Conservation (phyloP, 2,888 invertebrate genomes). For the Helleia helle region DNA sequence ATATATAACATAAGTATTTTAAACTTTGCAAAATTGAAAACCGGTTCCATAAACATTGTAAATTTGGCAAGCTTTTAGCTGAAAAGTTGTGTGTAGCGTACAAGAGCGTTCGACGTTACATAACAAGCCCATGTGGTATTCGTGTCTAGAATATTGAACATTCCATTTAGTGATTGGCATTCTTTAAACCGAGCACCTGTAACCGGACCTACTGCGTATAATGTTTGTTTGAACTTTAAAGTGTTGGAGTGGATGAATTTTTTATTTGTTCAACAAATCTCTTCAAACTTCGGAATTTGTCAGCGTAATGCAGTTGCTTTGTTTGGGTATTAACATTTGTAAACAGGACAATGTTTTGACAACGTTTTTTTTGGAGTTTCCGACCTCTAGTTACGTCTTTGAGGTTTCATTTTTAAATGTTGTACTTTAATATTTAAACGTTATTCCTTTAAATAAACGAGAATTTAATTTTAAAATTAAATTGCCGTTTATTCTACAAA, state of each 20-base stretch:
- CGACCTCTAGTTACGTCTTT: too few species aligned
- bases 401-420: too few species aligned
- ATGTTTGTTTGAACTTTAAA: slow-evolving; percentile 10
- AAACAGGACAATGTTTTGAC: background rate
- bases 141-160: slow-evolving; percentile 10
- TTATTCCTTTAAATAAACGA: too few species aligned
- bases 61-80: too few species aligned
- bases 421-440: too few species aligned
- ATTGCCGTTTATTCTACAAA: too few species aligned
- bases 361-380: background rate
- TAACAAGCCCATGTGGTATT: background rate
- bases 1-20: too few species aligned
- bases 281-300: slow-evolving; percentile 4
- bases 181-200: slow-evolving; percentile 5
- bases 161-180: slow-evolving; percentile 11
- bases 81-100: too few species aligned
- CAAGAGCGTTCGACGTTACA: too few species aligned
- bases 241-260: slow-evolving; percentile 9
- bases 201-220: background rate
- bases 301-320: slow-evolving; percentile 9
- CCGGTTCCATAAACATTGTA: too few species aligned
- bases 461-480: too few species aligned
- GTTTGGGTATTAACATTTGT: background rate
- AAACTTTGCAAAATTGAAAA: too few species aligned
- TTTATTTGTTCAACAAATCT: slow-evolving; percentile 10